Conservation (phyloP, 2,113 vertebrate species). For the Panthera uncia region DNA sequence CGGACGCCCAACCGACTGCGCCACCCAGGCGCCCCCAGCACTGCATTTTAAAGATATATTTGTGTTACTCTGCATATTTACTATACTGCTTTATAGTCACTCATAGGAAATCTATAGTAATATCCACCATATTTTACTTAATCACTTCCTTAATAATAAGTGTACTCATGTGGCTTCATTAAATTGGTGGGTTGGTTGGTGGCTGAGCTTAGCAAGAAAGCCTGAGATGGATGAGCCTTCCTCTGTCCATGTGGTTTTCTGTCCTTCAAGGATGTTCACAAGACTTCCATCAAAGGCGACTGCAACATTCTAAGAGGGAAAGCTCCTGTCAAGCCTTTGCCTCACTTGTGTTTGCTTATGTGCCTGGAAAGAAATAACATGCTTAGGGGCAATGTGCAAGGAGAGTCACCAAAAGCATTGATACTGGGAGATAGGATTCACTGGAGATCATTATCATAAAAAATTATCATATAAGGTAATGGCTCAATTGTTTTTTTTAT, state of each 20-base stretch:
- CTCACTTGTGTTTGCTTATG: neutral
- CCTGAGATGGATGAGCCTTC: neutral
- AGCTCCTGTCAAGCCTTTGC: neutral
- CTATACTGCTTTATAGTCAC: neutral
- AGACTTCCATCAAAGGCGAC: neutral
- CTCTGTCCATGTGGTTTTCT: neutral
- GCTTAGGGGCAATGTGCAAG: neutral
- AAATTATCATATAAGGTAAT: neutral
- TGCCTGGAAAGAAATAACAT: neutral
- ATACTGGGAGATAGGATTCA: neutral
- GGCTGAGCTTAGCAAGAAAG: neutral
- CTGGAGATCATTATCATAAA: neutral
- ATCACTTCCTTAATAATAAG: neutral
- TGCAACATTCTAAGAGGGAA: neutral
- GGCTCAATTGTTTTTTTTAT: too few species aligned
- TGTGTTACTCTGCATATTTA: neutral
- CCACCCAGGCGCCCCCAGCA: neutral
- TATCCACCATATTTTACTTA: neutral
- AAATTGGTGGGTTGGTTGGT: neutral
- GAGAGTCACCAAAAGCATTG: neutral
- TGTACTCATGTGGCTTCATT: neutral
- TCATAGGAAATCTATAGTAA: neutral
- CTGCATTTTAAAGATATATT: neutral
- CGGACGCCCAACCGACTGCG: too few species aligned
- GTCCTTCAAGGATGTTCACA: too few species aligned